Evolutionary conservation across 2,113 vertebrate genomes (phyloP).

Genomic region (Hipposideros armiger): DNA sequence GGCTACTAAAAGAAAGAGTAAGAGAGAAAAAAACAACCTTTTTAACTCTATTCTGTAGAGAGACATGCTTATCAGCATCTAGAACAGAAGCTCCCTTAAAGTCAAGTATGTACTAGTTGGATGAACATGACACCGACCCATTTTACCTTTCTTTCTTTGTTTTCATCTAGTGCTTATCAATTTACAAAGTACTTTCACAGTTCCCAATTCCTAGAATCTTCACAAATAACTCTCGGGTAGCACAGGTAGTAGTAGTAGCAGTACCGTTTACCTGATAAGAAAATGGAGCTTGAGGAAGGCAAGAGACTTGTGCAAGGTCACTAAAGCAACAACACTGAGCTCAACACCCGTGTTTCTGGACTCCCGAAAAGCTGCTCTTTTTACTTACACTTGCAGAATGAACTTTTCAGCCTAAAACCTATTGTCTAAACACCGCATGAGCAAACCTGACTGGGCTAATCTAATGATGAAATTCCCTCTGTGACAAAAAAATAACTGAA

Average conservation of each 20-base stretch:
- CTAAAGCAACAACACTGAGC: neutral
- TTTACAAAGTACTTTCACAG: neutral
- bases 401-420: neutral
- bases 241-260: neutral
- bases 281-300: conserved; percentile 8
- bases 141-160: neutral
- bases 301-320: neutral
- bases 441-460: neutral
- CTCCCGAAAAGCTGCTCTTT: neutral
- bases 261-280: neutral
- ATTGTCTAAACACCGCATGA: neutral
- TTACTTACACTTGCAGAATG: neutral
- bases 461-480: conserved; percentile 19
- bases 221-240: neutral
- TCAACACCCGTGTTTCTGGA: neutral
- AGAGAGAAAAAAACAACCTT: neutral
- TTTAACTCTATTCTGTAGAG: neutral
- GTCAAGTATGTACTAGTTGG: neutral
- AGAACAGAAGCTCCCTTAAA: conserved; percentile 12
- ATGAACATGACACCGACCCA: neutral
- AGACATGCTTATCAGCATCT: neutral
- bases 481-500: neutral
- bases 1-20: neutral
- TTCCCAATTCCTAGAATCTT: neutral
- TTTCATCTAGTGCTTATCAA: neutral